phyloP scores from a whole-genome alignment of 1,140 invertebrate genomes.

The Apocrypta bakeri region DNA sequence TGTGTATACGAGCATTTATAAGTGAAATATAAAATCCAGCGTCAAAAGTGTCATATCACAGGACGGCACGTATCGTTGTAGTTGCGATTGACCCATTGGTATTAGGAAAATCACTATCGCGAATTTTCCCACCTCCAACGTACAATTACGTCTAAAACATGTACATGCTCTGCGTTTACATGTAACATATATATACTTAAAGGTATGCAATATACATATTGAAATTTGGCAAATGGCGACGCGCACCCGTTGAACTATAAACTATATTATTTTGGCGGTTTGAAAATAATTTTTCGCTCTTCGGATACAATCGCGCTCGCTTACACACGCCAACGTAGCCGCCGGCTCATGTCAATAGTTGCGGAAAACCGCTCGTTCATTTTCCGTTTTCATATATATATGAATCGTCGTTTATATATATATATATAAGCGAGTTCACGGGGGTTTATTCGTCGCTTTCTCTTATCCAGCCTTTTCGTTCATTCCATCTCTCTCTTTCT shows the following conservation, averaged over 20 bases:
- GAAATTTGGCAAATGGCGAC: no score
- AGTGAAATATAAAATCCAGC: no score
- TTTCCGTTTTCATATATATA: constrained; percentile 25
- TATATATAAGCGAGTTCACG: neutral
- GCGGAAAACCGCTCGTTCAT: constrained; percentile 32
- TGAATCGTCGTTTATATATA: no score
- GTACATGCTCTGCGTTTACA: no score
- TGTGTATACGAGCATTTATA: no score
- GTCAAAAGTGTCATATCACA: no score
- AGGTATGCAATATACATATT: neutral
- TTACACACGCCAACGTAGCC: neutral
- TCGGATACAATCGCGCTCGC: neutral
- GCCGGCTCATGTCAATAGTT: constrained; percentile 20
- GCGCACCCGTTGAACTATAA: neutral
- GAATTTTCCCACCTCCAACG: no score
- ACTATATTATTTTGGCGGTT: neutral
- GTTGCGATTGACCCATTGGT: no score
- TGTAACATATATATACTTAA: no score
- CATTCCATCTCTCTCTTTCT: neutral
- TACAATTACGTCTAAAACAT: no score
- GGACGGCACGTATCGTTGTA: no score
- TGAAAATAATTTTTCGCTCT: constrained; percentile 4
- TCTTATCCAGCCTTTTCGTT: neutral
- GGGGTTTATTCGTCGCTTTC: constrained; percentile 4
- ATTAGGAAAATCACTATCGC: no score